Base-by-base conservation (phyloP, 2,797 vertebrate genomes). In the Sternotherus odoratus region DNA sequence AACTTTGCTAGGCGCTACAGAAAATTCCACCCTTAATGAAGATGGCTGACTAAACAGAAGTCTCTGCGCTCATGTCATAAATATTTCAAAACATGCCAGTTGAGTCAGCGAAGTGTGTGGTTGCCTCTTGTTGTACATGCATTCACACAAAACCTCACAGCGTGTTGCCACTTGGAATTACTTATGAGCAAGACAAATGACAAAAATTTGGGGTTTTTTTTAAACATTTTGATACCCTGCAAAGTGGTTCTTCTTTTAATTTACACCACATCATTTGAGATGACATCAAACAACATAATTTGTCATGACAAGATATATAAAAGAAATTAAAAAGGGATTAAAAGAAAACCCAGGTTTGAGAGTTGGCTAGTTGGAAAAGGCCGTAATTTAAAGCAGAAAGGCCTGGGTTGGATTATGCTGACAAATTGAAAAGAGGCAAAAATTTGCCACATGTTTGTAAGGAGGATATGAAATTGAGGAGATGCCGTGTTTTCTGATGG, bases 111-210 rank as follows among this genome's bases (percentile, higher is more conserved):
- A 96, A 97, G 92, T 95, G 95, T 96, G 93, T 88, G 93, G 95
- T 95, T 95, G 95, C 94, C 93, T 97, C 85, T 94, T 92, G 94
- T 95, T 96, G 94, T 92, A 94, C 94, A 89, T 86, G 96, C 90
- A 96, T 93, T 92, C 93, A 90, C 85, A 96, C 93, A 91, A 97
- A 97, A 97, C 95, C 92, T 90, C 96, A 96, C 95, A 97, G 90
- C 1, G 74, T 0, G 77, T 89, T 78, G 95, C 89, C 80, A 1
- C 92, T 85, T 90, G 91, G 91, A 93, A 94, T 94, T 90, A 8
- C 83, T 96, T 91, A 91, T 2, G 89, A 96, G 93, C 91, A 95
- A 96, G 92, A 95, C 69, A 93, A 96, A 95, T 57, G 85, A 92
- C 91, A 95, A 96, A 93, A 81, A 26, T 91, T 95, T 92, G 5